Conservation (phyloP, 2,797 vertebrate species). For the Rhinoraja longicauda region DNA sequence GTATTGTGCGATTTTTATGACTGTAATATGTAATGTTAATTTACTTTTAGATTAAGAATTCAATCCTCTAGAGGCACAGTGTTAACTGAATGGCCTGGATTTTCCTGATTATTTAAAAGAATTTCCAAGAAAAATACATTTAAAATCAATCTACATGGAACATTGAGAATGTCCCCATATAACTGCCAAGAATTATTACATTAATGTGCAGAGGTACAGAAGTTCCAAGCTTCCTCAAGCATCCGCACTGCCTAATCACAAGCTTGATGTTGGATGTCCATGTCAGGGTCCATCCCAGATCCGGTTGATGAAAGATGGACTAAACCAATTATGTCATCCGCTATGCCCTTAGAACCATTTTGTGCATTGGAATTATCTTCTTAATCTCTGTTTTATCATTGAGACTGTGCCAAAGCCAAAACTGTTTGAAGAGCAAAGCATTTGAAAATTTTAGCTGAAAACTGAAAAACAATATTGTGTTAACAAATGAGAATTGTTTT, state of each 20-base stretch:
- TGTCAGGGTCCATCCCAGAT: neutral
- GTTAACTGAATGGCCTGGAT: neutral
- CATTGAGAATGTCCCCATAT: too few relatives aligned
- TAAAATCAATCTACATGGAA: too few relatives aligned
- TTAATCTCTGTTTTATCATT: neutral
- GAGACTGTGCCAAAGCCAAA: neutral
- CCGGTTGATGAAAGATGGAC: neutral
- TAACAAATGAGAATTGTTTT: neutral
- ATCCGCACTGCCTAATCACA: too few relatives aligned
- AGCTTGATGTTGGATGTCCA: too few relatives aligned
- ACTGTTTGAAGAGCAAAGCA: neutral
- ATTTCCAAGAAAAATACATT: too few relatives aligned
- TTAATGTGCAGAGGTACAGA: too few relatives aligned
- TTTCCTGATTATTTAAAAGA: too few relatives aligned
- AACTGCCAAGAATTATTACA: too few relatives aligned
- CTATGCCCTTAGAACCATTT: neutral
- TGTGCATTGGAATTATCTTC: neutral
- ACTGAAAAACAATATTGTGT: neutral
- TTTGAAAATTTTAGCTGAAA: neutral
- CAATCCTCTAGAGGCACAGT: neutral
- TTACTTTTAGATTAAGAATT: neutral
- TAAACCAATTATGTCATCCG: neutral
- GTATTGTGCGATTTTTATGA: neutral
- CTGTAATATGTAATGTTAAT: neutral
- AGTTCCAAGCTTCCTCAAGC: too few relatives aligned